Evolutionary conservation across 1,140 invertebrate species (phyloP).

Genomic region (Aradophagus sp.): DNA sequence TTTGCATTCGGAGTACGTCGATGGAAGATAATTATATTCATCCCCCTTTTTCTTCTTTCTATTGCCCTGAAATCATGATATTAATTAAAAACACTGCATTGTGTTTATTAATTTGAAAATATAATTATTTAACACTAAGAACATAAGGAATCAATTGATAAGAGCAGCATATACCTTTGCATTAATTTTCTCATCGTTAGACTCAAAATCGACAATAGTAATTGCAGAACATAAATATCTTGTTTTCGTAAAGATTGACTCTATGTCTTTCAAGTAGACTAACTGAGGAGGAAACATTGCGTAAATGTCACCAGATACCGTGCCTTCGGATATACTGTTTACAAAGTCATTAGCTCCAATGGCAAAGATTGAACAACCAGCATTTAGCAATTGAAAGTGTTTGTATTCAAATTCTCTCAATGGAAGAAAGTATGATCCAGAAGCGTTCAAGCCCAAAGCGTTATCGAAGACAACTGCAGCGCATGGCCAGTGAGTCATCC

Average conservation of each 20-base stretch:
- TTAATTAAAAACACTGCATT: slow-evolving; percentile 2
- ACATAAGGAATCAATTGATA: no score
- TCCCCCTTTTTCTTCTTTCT: slow-evolving; percentile 47
- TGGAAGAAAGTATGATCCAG: slow-evolving; percentile 66
- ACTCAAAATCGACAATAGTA: slow-evolving; percentile 52
- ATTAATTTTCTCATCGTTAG: slow-evolving; percentile 27
- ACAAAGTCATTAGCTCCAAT: slow-evolving; percentile 65
- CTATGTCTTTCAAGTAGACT: slow-evolving; percentile 62
- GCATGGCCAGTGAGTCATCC: slow-evolving; percentile 71
- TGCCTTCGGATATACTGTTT: slow-evolving; percentile 72
- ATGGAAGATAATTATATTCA: slow-evolving; percentile 65
- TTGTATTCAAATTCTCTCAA: slow-evolving; percentile 68
- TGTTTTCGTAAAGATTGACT: slow-evolving; percentile 62
- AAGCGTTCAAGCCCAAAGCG: slow-evolving; percentile 65
- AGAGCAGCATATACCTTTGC: no score
- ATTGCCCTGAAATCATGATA: slow-evolving; percentile 24
- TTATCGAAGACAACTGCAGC: slow-evolving; percentile 68
- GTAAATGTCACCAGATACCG: slow-evolving; percentile 71
- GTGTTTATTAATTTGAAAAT: neutral
- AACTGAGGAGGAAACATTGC: slow-evolving; percentile 71
- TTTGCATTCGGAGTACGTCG: slow-evolving; percentile 64
- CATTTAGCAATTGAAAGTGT: slow-evolving; percentile 65
- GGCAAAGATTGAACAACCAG: slow-evolving; percentile 67
- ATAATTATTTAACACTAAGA: no score
- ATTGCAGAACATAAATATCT: slow-evolving; percentile 55